phyloP scores from a whole-genome alignment of 2,113 vertebrate genomes.

The Halcyon senegalensis region DNA sequence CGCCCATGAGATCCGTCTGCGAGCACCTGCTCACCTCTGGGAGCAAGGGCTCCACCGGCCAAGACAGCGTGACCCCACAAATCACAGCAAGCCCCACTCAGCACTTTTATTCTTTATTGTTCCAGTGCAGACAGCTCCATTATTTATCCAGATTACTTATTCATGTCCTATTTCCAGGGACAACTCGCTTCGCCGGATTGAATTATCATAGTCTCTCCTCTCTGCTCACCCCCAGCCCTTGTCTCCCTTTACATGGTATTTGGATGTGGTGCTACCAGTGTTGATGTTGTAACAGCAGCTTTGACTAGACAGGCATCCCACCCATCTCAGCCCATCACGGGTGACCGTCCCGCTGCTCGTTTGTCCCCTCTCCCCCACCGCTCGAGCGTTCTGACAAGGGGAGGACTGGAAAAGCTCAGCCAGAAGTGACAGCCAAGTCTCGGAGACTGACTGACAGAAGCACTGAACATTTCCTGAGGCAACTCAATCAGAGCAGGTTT shows the following conservation, averaged over 20 bases:
- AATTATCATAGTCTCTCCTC: not conserved
- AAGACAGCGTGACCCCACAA: conserved; percentile 39
- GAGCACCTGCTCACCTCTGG: not conserved
- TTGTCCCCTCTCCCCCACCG: not conserved
- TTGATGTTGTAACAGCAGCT: not conserved
- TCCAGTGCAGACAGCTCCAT: conserved; percentile 65
- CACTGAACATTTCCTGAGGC: not conserved
- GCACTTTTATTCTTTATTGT: conserved; percentile 69
- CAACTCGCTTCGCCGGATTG: not conserved
- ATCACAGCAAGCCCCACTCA: conserved; percentile 54
- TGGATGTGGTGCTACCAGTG: not conserved
- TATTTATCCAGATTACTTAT: conserved; percentile 66
- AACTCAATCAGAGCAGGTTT: not conserved
- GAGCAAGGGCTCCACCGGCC: not conserved
- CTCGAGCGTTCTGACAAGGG: not conserved
- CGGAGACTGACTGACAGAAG: not conserved
- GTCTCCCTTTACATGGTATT: not conserved
- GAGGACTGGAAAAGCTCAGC: not conserved
- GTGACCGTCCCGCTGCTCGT: fast-evolving
- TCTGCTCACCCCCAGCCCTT: not conserved
- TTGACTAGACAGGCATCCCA: not conserved
- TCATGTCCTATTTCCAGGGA: conserved; percentile 55
- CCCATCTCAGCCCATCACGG: not conserved
- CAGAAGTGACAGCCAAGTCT: not conserved
- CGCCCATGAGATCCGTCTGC: fast-evolving